phyloP scores from a whole-genome alignment of 2,888 invertebrate genomes.

The Melanargia galathea region DNA sequence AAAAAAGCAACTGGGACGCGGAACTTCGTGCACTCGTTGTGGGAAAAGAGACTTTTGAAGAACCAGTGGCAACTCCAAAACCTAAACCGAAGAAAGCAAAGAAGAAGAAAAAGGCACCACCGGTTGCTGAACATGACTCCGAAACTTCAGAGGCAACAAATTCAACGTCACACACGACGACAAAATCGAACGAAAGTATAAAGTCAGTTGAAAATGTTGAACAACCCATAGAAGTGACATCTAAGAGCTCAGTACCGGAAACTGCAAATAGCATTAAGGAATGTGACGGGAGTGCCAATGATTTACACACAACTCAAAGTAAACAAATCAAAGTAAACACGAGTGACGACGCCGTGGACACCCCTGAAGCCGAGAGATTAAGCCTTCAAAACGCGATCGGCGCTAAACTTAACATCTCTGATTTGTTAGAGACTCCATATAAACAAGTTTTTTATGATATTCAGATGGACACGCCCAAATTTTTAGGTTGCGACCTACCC shows the following conservation, averaged over 20 bases:
- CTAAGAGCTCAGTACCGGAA: conserved; percentile 50
- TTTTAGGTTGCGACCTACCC: conserved; percentile 71
- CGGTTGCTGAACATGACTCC: conserved; percentile 6
- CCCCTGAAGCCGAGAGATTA: conserved; percentile 71
- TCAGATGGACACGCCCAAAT: conserved; percentile 81
- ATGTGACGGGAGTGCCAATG: conserved; percentile 28
- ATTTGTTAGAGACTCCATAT: conserved; percentile 82
- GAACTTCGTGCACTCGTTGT: conserved; percentile 63
- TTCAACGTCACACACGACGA: conserved; percentile 13
- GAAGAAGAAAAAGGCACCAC: conserved; percentile 39
- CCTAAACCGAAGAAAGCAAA: conserved; percentile 43
- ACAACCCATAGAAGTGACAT: conserved; percentile 43
- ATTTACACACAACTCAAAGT: conserved; percentile 42
- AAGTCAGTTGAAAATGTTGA: conserved; percentile 44
- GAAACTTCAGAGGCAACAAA: conserved; percentile 4
- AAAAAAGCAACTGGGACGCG: conserved; percentile 66
- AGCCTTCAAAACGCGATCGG: conserved; percentile 71
- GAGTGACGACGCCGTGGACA: conserved; percentile 55
- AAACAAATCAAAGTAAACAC: conserved; percentile 48
- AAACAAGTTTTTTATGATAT: conserved; percentile 77
- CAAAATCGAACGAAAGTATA: conserved; percentile 40
- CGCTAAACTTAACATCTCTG: conserved; percentile 71
- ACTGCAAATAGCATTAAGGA: conserved; percentile 59
- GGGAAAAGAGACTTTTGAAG: conserved; percentile 40
- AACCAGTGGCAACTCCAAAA: conserved; percentile 37